Conservation (phyloP, 2,888 invertebrate genomes). For the Notodonta ziczac region DNA sequence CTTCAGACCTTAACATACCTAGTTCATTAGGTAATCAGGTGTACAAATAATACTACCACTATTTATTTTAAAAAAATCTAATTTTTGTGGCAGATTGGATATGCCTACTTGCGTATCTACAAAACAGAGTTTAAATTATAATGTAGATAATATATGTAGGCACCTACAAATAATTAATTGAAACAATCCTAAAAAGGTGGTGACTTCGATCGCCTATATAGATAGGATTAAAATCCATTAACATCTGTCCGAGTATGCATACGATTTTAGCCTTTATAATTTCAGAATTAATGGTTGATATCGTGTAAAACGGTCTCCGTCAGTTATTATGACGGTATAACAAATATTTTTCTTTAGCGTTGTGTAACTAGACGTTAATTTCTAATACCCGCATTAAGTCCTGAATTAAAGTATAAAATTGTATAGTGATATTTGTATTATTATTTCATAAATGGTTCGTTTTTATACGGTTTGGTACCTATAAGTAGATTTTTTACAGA, state of each 20-base stretch:
- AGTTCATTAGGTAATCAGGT: too few relatives aligned
- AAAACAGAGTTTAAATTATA: background rate
- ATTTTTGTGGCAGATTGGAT: too few relatives aligned
- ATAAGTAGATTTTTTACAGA: too few relatives aligned
- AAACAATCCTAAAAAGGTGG: constrained; percentile 43
- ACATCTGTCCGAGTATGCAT: constrained; percentile 30
- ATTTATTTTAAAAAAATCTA: too few relatives aligned
- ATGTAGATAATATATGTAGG: background rate
- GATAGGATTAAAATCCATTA: constrained; percentile 39
- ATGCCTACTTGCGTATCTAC: background rate
- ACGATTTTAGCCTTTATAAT: constrained; percentile 23
- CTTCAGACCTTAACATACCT: too few relatives aligned
- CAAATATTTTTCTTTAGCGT: constrained; percentile 24
- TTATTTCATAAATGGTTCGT: constrained; percentile 12
- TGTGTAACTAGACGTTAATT: constrained; percentile 27
- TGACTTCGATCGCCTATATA: constrained; percentile 42
- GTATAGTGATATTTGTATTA: background rate
- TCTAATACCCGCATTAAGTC: constrained; percentile 29
- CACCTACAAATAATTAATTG: constrained; percentile 35
- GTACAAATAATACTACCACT: too few relatives aligned
- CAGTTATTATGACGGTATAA: constrained; percentile 24
- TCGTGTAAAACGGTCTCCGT: constrained; percentile 11
- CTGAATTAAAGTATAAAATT: constrained; percentile 9
- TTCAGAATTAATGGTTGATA: constrained; percentile 12
- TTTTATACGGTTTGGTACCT: constrained; percentile 2